Evolutionary conservation across 2,888 invertebrate genomes (phyloP), one percentile per base, ranked within the genome.

Genomic region (Zhuqinia jingwanae): DNA sequence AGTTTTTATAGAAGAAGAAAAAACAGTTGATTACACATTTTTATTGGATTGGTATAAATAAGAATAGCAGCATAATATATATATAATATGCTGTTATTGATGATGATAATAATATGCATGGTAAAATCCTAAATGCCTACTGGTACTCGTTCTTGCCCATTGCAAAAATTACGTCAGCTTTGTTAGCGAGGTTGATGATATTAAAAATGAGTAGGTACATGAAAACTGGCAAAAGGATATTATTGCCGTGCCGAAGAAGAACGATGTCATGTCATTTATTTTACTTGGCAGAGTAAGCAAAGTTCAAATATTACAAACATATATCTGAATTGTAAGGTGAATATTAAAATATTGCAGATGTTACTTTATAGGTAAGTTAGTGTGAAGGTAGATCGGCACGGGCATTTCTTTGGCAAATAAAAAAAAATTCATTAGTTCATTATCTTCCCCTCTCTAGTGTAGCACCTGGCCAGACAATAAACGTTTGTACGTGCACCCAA

Each of bases 371-470:
- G 47, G 47, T 47, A 50, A 22, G 15, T 27, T n/a, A 50, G 15
- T 10, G 36, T 8, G 2, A 42, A 42, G 22, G 45, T 36, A 50
- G 50, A 30, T 17, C 42, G 17, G 68, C 27, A 30, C 50, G 20
- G 5, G 22, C 25, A 50, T 45, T 22, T 50, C 47, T 70, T 70
- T 25, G 70, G 47, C 70, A 70, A 70, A 70, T 47, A 50, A 70
- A 68, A 68, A 20, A 45, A 27, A 70, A 70, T 70, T 70, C 70
- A 70, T 70, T 63, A 70, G 70, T 27, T 70, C 70, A 68, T 68
- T 45, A 70, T 70, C 70, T 22, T 47, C 27, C 13, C 50, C 47
- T 36, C 3, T 36, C 36, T 22, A 47, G 70, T n/a, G n/a, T 22
- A 70, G 70, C 70, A 36, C 42, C 68, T 65, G 42, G 25, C 50